phyloP scores from a whole-genome alignment of 1,140 invertebrate genomes.

The Halesus radiatus region DNA sequence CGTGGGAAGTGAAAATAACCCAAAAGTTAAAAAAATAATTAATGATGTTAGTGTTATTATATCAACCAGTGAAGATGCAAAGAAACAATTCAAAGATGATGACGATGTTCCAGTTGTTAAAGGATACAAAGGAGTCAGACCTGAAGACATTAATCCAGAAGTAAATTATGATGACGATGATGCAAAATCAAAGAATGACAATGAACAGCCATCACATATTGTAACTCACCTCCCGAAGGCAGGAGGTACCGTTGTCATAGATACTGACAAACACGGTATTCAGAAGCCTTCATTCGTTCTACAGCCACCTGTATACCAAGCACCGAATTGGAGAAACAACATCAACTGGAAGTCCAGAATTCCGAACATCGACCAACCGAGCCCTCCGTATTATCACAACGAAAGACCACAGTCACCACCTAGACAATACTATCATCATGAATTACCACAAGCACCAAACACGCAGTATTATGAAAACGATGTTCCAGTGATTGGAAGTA shows the following conservation, averaged over 20 bases:
- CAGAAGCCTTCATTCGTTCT: slow-evolving; percentile 27
- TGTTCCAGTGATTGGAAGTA: background rate
- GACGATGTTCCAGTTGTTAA: slow-evolving; percentile 58
- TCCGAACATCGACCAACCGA: background rate
- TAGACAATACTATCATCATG: background rate
- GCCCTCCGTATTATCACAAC: background rate
- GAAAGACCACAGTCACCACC: background rate
- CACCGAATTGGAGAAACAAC: slow-evolving; percentile 48
- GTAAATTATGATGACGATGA: background rate
- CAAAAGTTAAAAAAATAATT: slow-evolving; percentile 38
- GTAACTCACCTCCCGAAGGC: background rate
- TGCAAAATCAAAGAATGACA: background rate
- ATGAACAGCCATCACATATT: slow-evolving; percentile 32
- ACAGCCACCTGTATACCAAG: slow-evolving; percentile 31
- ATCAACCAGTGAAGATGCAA: slow-evolving; percentile 51
- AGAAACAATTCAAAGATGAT: slow-evolving; percentile 32
- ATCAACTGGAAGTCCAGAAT: slow-evolving; percentile 28
- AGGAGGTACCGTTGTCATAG: background rate
- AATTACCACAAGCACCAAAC: background rate
- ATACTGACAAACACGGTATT: background rate
- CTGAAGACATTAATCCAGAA: slow-evolving; percentile 45
- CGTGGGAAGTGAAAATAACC: slow-evolving; percentile 2
- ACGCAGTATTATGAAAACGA: background rate
- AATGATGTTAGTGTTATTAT: slow-evolving; percentile 59
- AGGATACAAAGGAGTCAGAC: slow-evolving; percentile 52